phyloP scores from a whole-genome alignment of 2,888 invertebrate species.

The Cyclophora punctaria region DNA sequence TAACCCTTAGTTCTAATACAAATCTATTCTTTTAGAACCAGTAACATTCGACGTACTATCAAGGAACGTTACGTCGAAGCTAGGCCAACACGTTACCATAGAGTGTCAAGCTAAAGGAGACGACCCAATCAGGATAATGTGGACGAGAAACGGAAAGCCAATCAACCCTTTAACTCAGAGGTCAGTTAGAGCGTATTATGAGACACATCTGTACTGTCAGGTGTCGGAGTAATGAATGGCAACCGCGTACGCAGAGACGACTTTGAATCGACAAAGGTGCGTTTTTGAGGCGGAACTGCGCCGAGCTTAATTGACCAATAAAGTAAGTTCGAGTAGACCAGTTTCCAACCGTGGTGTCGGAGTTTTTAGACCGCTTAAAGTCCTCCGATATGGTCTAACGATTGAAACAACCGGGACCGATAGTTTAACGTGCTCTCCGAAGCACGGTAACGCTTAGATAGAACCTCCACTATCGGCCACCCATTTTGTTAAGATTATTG shows the following conservation, averaged over 20 bases:
- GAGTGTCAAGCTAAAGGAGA: conserved; percentile 89
- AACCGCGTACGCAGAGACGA: background rate
- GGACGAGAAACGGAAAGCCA: conserved; percentile 84
- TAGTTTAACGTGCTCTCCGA: no score
- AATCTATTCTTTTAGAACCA: conserved; percentile 72
- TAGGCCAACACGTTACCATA: conserved; percentile 83
- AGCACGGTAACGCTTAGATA: no score
- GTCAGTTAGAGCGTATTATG: conserved; percentile 24
- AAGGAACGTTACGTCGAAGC: conserved; percentile 83
- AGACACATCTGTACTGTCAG: background rate
- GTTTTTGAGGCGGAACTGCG: no score
- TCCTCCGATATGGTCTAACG: no score
- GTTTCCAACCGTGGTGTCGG: no score
- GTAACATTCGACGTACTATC: conserved; percentile 83
- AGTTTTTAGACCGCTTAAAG: no score
- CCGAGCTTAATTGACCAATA: no score
- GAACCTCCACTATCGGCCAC: no score
- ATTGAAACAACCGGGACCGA: no score
- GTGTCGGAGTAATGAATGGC: background rate
- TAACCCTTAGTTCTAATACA: no score
- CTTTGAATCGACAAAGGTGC: background rate
- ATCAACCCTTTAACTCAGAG: conserved; percentile 76
- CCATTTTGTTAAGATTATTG: no score
- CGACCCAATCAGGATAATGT: conserved; percentile 86
- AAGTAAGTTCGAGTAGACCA: no score